A percentile compares a stretch with the other conserved stretches of the same genome.
phyloP scores from a whole-genome alignment of 2,888 invertebrate species.

The Drosophila prostipennis region DNA sequence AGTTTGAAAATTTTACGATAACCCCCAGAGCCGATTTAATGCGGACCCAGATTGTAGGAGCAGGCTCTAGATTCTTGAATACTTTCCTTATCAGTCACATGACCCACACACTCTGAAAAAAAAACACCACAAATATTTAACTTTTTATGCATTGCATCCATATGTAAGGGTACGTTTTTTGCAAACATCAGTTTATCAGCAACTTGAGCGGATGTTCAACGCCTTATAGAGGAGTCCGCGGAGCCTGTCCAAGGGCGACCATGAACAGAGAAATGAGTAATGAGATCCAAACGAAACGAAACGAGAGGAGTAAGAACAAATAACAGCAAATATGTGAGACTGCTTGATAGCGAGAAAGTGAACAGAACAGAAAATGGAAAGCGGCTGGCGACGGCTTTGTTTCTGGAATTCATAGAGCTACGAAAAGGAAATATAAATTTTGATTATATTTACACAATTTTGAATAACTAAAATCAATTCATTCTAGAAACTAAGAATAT shows the following conservation, averaged over 20 bases:
- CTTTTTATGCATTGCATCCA: slow-evolving; percentile 24
- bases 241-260: slow-evolving; percentile 16
- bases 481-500: slow-evolving; percentile 57
- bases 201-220: slow-evolving; percentile 63
- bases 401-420: slow-evolving; percentile 39
- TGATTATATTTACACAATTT: slow-evolving; percentile 69
- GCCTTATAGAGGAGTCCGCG: slow-evolving; percentile 60
- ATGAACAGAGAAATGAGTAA: slow-evolving; percentile 14
- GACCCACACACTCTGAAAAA: slow-evolving; percentile 1
- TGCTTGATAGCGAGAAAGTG: slow-evolving; percentile 55
- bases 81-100: slow-evolving; percentile 33
- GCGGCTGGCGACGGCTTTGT: slow-evolving; percentile 25
- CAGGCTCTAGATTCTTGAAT: slow-evolving; percentile 22
- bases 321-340: slow-evolving; percentile 76
- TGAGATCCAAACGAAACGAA: slow-evolving; percentile 4
- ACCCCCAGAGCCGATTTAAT: slow-evolving; percentile 17
- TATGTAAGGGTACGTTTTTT: slow-evolving; percentile 12
- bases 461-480: slow-evolving; percentile 43
- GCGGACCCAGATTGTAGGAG: slow-evolving; percentile 31
- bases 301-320: slow-evolving; percentile 51
- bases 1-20: slow-evolving; percentile 25
- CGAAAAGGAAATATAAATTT: slow-evolving; percentile 60
- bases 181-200: slow-evolving; percentile 36
- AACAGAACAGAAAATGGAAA: slow-evolving; percentile 12
- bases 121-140: slow-evolving; percentile 8